These are phyloP conservation scores for Acholoe squamosa DNA, from an alignment of 2,888 invertebrate species.

Conservation along the genomic window DNA sequence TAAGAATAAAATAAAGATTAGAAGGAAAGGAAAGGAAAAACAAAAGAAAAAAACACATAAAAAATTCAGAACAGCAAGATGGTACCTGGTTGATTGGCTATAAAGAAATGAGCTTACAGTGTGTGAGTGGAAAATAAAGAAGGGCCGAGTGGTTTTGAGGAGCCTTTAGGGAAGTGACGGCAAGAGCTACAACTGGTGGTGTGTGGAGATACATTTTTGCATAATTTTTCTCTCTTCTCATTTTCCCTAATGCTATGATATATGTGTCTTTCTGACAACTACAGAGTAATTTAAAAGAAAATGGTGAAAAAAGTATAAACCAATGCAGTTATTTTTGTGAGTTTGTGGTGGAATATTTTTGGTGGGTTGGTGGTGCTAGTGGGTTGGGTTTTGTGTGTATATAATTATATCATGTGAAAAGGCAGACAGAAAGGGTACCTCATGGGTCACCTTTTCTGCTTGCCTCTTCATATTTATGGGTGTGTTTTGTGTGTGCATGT, in stretches of 20 bases:
- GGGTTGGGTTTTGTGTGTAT: constrained; percentile 44
- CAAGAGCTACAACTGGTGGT: constrained; percentile 53
- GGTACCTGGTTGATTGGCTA: too few relatives aligned
- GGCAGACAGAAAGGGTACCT: too few relatives aligned
- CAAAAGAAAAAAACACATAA: too few relatives aligned
- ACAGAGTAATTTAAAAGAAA: background rate
- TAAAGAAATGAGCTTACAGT: background rate
- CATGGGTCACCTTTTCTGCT: too few relatives aligned
- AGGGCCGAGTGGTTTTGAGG: background rate
- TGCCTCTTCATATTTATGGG: too few relatives aligned
- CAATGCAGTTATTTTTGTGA: background rate
- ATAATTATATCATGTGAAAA: too few relatives aligned
- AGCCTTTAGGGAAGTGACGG: constrained; percentile 41
- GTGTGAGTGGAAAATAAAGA: background rate
- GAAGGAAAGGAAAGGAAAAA: too few relatives aligned
- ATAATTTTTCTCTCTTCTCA: background rate
- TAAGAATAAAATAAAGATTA: too few relatives aligned
- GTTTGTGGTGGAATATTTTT: background rate
- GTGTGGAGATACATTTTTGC: constrained; percentile 31
- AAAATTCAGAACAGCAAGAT: too few relatives aligned
- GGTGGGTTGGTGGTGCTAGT: constrained; percentile 36
- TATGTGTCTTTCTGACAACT: constrained; percentile 22
- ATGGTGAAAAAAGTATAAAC: background rate
- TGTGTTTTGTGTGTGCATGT: constrained; percentile 9
- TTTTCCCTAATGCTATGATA: constrained; percentile 20